Evolutionary conservation across 2,888 invertebrate genomes (phyloP), one percentile per base, ranked within the genome.

Genomic region (Dasypogon diadema): DNA sequence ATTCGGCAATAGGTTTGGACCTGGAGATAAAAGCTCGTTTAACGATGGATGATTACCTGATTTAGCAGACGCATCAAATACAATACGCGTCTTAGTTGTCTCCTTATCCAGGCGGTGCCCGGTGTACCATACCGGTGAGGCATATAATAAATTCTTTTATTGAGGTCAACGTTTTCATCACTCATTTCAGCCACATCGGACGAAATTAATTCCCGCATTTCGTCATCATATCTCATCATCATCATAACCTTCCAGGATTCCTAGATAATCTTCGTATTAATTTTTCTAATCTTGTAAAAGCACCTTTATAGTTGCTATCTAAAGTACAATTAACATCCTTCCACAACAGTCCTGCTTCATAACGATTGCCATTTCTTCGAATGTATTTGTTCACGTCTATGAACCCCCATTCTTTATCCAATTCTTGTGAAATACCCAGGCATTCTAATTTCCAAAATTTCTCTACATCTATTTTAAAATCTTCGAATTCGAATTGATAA

Each of bases 1-100:
- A 51, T 78, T 55, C 22, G 76, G 75, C 48, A 42, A 34, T 12
- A 42, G n/a, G n/a, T 42, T 42, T 42, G 42, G 42, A 12, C 42
- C 42, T 1, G 42, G 42, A 2, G 42, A 12, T 12, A 42, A 42
- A 42, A 42, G 42, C 42, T 42, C 42, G 2, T 42, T 42, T 2
- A 42, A 42, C 8, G 42, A 42, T 1, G n/a, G 42, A 42, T 42
- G 42, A 42, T 12, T 42, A 12, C 42, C 42, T 6, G 42, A 42
- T 12, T 42, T 6, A 6, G 42, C 42, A 1, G 42, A 42, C 42
- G 42, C 42, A 12, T 42, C 42, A 12, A 42, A 42, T 12, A 42
- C 42, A 42, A 42, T 30, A 5, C 34, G 34, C 10, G 42, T 42
- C n/a, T 42, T 42, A 42, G 42, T 42, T 12, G 42, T 42, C 12